Percentiles rank a stretch among this genome's conserved stretches.
These are phyloP conservation scores for Elmis aenea DNA, from an alignment of 2,888 invertebrate species.

Conservation along the genomic window DNA sequence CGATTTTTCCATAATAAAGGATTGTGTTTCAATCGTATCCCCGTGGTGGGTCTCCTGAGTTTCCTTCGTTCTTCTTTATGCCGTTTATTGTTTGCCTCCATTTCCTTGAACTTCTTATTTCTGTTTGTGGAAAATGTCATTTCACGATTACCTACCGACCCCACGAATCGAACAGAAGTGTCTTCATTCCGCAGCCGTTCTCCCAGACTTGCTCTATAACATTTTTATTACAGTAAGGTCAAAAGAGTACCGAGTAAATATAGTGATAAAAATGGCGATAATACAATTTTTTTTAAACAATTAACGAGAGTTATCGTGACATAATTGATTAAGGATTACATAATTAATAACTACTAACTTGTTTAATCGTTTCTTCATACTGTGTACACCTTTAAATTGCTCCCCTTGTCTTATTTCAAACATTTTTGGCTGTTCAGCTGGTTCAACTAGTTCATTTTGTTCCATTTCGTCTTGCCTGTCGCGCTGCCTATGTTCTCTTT, in stretches of 20 bases:
- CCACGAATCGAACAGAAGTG: slow-evolving; percentile 48
- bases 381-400: slow-evolving; percentile 54
- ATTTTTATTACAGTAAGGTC: slow-evolving; percentile 2
- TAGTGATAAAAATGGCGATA: too few relatives aligned
- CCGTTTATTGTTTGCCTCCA: slow-evolving; percentile 57
- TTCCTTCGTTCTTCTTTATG: slow-evolving; percentile 67
- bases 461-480: slow-evolving; percentile 37
- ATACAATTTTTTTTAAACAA: too few relatives aligned
- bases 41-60: slow-evolving; percentile 53
- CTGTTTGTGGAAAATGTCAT: slow-evolving; percentile 70
- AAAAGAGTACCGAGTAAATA: too few relatives aligned
- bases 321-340: too few relatives aligned
- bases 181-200: slow-evolving; percentile 64
- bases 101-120: slow-evolving; percentile 51
- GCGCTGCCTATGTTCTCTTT: slow-evolving; percentile 50
- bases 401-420: slow-evolving; percentile 58
- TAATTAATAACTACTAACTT: too few relatives aligned
- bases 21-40: slow-evolving; percentile 28
- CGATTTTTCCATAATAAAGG: slow-evolving; percentile 17
- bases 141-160: slow-evolving; percentile 68
- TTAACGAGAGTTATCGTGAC: too few relatives aligned
- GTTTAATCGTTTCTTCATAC: slow-evolving; percentile 49
- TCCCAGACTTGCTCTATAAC: slow-evolving; percentile 62
- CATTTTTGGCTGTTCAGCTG: slow-evolving; percentile 50
- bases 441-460: slow-evolving; percentile 28